Base-by-base conservation (phyloP, 2,113 vertebrate species). In the Orycteropus afer region DNA sequence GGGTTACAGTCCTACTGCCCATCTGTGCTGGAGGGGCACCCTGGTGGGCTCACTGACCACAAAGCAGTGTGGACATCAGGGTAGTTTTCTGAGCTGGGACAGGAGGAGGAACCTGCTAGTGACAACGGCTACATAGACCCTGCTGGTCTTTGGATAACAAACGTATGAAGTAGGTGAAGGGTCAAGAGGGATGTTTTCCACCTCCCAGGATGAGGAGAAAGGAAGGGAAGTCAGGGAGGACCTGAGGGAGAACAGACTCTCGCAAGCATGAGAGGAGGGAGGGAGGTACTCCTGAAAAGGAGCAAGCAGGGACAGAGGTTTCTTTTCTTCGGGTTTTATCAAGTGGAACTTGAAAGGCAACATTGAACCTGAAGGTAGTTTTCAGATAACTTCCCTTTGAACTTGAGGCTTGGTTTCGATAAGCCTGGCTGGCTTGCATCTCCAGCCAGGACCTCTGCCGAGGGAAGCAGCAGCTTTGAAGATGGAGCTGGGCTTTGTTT, bases 311-410 rank as follows among this genome's bases (percentile, higher is more conserved):
- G 95, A 95, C 95, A 93, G 90, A 86, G 74, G 78, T 89, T 91
- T 94, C 92, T 94, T 96, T 92, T 92, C 95, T 97, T 92, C 89
- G 90, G 92, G 71, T 93, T 96, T 95, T 97, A 97, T 98, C 97
- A 95, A 97, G 97, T 93, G 98, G 96, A 98, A 98, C 71, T 97
- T 98, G 92, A 96, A 98, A 98, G 95, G 97, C 87, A 96, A 96
- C 97, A 97, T 67, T 97, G 96, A 97, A 98, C 98, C 91, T 97
- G 97, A 98, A 96, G 95, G 59, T 97, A 97, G 97, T 97, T 96
- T 95, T 95, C 95, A 98, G 98, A 97, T 98, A 98, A 96, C 91
- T 95, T 97, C 53, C 67, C 96, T 98, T 98, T 98, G 96, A 97
- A 95, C 97, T 97, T 90, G 90, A 89, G 93, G 96, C 96, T 96